phyloP scores from a whole-genome alignment of 1,140 invertebrate species.

The Melipona quadrifasciata region DNA sequence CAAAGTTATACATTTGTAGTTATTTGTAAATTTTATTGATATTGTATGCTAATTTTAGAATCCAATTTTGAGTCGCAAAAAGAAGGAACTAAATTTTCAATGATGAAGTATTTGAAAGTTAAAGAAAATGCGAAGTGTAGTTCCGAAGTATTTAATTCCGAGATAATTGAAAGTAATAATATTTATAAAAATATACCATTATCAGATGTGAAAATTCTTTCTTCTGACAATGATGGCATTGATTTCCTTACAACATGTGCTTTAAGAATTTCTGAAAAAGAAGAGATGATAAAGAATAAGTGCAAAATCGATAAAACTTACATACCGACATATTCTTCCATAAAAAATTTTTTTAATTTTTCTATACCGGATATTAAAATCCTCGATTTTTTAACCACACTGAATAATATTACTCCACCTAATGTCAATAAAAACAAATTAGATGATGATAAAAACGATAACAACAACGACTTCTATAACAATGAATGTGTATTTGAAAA shows the following conservation, averaged over 20 bases:
- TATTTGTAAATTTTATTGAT: neutral
- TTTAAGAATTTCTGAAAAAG: conserved; percentile 68
- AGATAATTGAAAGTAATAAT: conserved; percentile 3
- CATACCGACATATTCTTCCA: conserved; percentile 41
- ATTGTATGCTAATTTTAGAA: conserved; percentile 24
- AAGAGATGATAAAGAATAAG: conserved; percentile 30
- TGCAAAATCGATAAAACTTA: conserved; percentile 60
- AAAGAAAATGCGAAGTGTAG: neutral
- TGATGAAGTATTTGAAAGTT: conserved; percentile 78
- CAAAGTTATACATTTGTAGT: neutral
- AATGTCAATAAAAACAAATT: neutral
- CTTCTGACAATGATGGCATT: conserved; percentile 69
- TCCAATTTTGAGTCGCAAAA: conserved; percentile 57
- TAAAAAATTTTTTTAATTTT: conserved; percentile 66
- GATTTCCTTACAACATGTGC: conserved; percentile 77
- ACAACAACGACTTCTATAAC: conserved; percentile 16
- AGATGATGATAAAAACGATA: neutral
- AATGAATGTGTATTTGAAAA: conserved; percentile 2
- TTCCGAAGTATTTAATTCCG: neutral
- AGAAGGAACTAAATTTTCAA: conserved; percentile 76
- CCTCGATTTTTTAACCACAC: conserved; percentile 50
- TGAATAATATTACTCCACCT: neutral
- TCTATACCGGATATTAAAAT: conserved; percentile 60
- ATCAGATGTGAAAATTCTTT: conserved; percentile 72
- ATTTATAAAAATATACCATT: conserved; percentile 56